These are phyloP conservation scores for Aeoliscus strigatus DNA, from an alignment of 2,797 vertebrate genomes.

Conservation along the genomic window DNA sequence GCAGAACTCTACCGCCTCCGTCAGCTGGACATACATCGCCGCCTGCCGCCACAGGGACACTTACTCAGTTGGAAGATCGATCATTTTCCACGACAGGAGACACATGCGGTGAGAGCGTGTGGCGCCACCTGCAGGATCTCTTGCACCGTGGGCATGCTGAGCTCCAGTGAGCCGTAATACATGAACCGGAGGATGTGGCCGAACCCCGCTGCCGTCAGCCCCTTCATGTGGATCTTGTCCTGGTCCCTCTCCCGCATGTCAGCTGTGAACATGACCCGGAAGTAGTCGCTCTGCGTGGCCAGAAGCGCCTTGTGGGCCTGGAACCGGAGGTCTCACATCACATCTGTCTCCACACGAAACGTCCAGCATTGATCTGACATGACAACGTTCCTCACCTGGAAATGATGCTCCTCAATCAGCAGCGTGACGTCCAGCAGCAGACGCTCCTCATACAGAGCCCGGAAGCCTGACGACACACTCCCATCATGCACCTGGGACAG, in stretches of 20 bases:
- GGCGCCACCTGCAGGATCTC: slow-evolving; percentile 86
- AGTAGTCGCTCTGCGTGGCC: slow-evolving; percentile 99
- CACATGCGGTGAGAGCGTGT: neutral
- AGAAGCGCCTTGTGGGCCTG: slow-evolving; percentile 98
- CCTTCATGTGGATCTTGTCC: slow-evolving; percentile 99
- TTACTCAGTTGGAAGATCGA: no score
- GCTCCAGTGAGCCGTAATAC: slow-evolving; percentile 99
- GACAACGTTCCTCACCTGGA: slow-evolving; percentile 81
- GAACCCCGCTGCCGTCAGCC: slow-evolving; percentile 95
- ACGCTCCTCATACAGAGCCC: slow-evolving; percentile 96
- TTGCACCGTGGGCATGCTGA: slow-evolving; percentile 97
- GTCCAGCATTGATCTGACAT: no score
- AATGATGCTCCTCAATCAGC: slow-evolving; percentile 95
- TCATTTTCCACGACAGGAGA: neutral
- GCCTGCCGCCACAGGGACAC: slow-evolving; percentile 59
- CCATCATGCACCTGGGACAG: slow-evolving; percentile 97
- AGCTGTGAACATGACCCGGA: slow-evolving; percentile 99
- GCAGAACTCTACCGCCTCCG: slow-evolving; percentile 98
- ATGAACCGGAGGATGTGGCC: slow-evolving; percentile 97
- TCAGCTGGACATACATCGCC: slow-evolving; percentile 98
- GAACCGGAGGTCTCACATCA: slow-evolving; percentile 6
- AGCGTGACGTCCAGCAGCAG: slow-evolving; percentile 92
- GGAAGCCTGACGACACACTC: slow-evolving; percentile 97
- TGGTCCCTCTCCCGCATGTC: slow-evolving; percentile 99
- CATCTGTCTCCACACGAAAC: no score